Evolutionary conservation across 2,113 vertebrate species (phyloP).

Genomic region (Aphelocoma coerulescens): DNA sequence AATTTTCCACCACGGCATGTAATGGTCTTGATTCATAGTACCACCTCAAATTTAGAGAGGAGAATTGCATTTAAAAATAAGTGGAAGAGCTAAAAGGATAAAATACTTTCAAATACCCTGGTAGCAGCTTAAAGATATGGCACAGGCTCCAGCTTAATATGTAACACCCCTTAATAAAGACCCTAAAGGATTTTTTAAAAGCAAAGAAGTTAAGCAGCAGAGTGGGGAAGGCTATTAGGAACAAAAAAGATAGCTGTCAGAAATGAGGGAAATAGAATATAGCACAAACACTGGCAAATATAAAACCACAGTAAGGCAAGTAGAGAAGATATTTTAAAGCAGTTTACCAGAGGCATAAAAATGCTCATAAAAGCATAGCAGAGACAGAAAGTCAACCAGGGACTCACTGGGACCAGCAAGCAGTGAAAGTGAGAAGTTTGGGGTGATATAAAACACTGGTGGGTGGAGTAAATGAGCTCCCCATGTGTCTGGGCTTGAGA

Average conservation of each 20-base stretch:
- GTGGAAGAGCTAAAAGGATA: not conserved
- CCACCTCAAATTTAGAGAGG: not conserved
- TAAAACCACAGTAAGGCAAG: not conserved
- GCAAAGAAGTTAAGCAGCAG: not conserved
- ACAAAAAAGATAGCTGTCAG: not conserved
- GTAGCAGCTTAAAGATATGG: not conserved
- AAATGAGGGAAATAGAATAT: not conserved
- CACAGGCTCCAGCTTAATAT: not conserved
- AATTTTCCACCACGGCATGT: not conserved
- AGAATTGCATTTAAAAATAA: not conserved
- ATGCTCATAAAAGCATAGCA: not conserved
- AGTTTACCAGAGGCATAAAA: conserved; percentile 20
- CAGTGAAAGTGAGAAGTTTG: not conserved
- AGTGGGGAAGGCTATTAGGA: not conserved
- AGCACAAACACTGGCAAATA: not conserved
- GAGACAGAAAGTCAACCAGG: not conserved
- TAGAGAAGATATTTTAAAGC: not conserved
- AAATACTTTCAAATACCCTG: not conserved
- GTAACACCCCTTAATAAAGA: not conserved
- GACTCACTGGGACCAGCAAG: not conserved
- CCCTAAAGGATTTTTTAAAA: not conserved
- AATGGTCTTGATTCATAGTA: not conserved
- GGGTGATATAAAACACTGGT: not conserved
- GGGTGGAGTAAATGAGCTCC: not conserved
- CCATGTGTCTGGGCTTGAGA: not conserved